phyloP scores from a whole-genome alignment of 1,140 invertebrate species.

The Drosophila truncata region DNA sequence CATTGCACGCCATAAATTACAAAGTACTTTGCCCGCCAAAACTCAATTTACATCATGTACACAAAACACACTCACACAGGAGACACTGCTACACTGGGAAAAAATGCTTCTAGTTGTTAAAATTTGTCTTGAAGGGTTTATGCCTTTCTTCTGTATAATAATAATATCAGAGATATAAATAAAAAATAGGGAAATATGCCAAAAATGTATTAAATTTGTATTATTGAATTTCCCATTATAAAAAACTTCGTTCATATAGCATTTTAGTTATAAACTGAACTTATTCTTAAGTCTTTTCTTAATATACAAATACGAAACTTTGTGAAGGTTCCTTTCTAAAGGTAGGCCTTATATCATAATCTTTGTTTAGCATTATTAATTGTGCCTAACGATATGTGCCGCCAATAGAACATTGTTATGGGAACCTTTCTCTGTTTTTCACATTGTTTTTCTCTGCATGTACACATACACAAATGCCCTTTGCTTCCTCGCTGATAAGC shows the following conservation, averaged over 20 bases:
- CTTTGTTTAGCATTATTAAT: constrained; percentile 5
- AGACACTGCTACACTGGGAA: constrained; percentile 6
- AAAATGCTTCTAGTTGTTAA: no score
- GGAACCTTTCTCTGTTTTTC: neutral
- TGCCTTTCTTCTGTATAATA: no score
- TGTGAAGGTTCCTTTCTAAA: no score
- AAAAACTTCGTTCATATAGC: no score
- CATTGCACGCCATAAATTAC: constrained; percentile 83
- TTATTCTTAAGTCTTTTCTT: neutral
- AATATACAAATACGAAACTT: no score
- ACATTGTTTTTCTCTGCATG: constrained; percentile 4
- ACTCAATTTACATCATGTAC: constrained; percentile 81
- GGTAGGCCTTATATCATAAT: neutral
- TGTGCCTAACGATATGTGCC: constrained; percentile 1
- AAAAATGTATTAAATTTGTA: no score
- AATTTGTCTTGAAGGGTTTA: no score
- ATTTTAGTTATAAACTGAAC: no score
- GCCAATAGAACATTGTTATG: neutral
- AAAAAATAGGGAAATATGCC: no score
- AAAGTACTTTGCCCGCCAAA: constrained; percentile 80
- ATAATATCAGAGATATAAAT: no score
- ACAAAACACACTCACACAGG: constrained; percentile 30
- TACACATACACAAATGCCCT: constrained; percentile 31
- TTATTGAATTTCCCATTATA: no score
- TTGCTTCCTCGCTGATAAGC: constrained; percentile 62